These are phyloP conservation scores for Perodicticus potto DNA, from an alignment of 2,797 vertebrate species.

Conservation along the genomic window DNA sequence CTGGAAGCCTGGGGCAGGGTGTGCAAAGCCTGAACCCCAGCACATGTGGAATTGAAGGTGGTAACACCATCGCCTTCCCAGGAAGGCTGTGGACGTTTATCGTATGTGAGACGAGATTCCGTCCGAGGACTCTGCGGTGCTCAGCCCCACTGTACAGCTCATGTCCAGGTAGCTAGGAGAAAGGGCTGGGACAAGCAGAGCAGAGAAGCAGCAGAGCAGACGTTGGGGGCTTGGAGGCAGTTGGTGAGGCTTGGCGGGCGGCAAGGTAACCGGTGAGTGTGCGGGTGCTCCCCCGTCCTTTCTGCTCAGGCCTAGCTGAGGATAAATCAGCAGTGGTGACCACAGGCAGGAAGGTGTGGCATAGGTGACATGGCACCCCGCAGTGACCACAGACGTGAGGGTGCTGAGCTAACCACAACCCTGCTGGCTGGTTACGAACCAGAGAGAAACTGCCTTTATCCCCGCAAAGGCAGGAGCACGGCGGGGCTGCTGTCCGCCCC, in stretches of 20 bases:
- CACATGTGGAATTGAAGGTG: not conserved
- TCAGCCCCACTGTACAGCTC: fast-evolving
- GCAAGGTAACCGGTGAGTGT: too few species aligned
- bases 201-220: too few species aligned
- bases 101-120: too few species aligned
- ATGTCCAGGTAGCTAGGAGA: fast-evolving
- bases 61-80: fast-evolving
- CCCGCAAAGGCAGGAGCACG: not conserved
- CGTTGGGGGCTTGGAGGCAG: not conserved
- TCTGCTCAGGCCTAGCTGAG: fast-evolving
- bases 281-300: fast-evolving
- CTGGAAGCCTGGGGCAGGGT: fast-evolving
- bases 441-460: too few species aligned
- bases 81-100: fast-evolving
- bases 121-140: fast-evolving
- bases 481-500: not conserved
- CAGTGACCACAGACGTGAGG: fast-evolving
- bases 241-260: not conserved
- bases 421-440: not conserved
- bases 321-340: fast-evolving
- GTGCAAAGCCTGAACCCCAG: fast-evolving
- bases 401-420: fast-evolving
- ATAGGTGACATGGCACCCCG: not conserved
- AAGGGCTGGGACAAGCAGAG: not conserved
- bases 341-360: not conserved